Percentiles rank a stretch among this genome's conserved stretches.
These are phyloP conservation scores for Oryzias melastigma DNA, from an alignment of 2,113 vertebrate genomes.

Conservation along the genomic window DNA sequence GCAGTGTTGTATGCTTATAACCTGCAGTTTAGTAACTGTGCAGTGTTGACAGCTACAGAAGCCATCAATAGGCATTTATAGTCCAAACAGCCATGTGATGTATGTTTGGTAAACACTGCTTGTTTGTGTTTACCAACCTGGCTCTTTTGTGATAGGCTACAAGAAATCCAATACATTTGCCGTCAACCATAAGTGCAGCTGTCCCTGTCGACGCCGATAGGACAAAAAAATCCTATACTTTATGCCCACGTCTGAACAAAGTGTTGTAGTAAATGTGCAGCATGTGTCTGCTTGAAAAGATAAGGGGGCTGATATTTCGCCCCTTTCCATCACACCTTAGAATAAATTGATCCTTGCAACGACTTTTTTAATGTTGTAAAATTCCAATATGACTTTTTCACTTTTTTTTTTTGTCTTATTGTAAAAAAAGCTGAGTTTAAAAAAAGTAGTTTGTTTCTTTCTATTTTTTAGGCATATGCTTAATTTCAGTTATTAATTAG, in stretches of 20 bases:
- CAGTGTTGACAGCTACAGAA: conserved; percentile 2
- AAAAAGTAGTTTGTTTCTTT: too few species aligned
- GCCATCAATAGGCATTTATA: conserved; percentile 8
- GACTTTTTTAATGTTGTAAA: neutral
- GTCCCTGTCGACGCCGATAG: neutral
- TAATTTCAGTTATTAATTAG: too few species aligned
- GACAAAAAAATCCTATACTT: neutral
- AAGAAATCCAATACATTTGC: conserved; percentile 15
- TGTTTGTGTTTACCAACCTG: conserved; percentile 44
- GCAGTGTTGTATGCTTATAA: neutral
- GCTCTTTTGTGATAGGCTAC: conserved; percentile 14
- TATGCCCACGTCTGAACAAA: neutral
- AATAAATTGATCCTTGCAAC: too few species aligned
- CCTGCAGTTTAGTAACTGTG: conserved; percentile 5
- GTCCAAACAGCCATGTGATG: conserved; percentile 16
- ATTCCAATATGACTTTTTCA: neutral
- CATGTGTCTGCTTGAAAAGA: neutral
- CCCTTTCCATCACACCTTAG: neutral
- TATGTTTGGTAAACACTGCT: conserved; percentile 34
- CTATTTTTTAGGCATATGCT: too few species aligned
- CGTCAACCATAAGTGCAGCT: conserved; percentile 1
- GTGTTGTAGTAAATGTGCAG: neutral
- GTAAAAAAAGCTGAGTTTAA: too few species aligned
- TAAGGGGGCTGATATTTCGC: neutral
- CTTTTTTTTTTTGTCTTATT: too few species aligned